Base-by-base conservation (phyloP, 35 echinoderm and acorn worm genomes). In the Amphiura filiformis region DNA sequence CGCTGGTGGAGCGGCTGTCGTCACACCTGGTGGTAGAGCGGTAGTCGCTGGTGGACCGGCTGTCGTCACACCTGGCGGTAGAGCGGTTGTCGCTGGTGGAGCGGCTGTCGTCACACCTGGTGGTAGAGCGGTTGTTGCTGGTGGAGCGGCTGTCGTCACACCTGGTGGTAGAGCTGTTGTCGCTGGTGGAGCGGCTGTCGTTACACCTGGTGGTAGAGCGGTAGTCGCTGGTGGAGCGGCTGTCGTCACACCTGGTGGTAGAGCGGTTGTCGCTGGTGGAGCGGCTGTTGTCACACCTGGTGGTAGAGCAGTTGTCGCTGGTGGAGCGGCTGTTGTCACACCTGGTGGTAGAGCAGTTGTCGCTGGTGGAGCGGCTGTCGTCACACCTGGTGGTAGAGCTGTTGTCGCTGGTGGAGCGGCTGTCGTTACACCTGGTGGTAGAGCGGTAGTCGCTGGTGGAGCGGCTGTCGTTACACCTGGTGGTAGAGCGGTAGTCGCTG, bases 201-300 rank as follows among this genome's bases (percentile, higher is more conserved):
- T 12, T 0, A 0, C 11, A 0, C n/a, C 75, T 28, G n/a, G 75
- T 28, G n/a, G n/a, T n/a, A n/a, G n/a, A n/a, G n/a, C n/a, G n/a
- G n/a, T n/a, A n/a, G n/a, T n/a, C n/a, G n/a, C n/a, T n/a, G n/a
- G n/a, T 28, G 75, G 34, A 31, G 75, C 7, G 13, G 75, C 34
- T 20, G 37, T 83, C 2, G 81, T 83, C 13, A 83, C 39, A 49
- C 37, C 81, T 83, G 38, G 35, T 47, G 41, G 41, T 83, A 33
- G 38, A 42, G 35, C 28, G 13, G 37, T 1, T 44, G 81, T 77
- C n/a, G n/a, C 41, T 47, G 41, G 41, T 47, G 41, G 41, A 47
- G 41, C 17, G 41, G 41, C 5, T 4, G 41, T 47, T 47, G 41
- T 47, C 17, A 47, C 17, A 9, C 41, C 41, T 47, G 41, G 41